phyloP scores from a whole-genome alignment of 2,888 invertebrate genomes.

The Drepana falcataria region DNA sequence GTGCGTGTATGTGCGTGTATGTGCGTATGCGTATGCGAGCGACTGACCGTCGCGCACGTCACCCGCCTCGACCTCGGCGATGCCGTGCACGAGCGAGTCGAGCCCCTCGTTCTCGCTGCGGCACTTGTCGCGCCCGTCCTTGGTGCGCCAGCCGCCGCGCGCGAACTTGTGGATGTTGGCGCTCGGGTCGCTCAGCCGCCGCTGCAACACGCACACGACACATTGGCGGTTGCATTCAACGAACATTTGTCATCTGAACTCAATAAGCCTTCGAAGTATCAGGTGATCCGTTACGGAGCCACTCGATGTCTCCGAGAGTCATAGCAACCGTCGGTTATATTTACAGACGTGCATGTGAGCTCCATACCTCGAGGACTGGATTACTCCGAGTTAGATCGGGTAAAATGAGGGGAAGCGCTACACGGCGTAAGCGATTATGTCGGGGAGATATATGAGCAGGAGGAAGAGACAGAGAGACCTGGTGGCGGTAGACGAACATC shows the following conservation, averaged over 20 bases:
- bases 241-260: too few relatives aligned
- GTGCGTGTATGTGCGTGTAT: too few relatives aligned
- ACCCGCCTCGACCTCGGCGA: slow-evolving; percentile 95
- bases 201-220: slow-evolving; percentile 61
- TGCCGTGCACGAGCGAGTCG: slow-evolving; percentile 89
- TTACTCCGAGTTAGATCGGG: too few relatives aligned
- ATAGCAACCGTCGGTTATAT: too few relatives aligned
- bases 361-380: too few relatives aligned
- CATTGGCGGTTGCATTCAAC: neutral
- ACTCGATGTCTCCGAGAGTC: too few relatives aligned
- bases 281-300: too few relatives aligned
- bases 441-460: too few relatives aligned
- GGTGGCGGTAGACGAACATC: slow-evolving; percentile 88
- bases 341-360: too few relatives aligned
- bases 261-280: too few relatives aligned
- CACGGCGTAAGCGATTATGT: too few relatives aligned
- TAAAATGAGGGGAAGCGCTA: neutral
- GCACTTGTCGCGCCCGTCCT: slow-evolving; percentile 83
- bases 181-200: slow-evolving; percentile 95
- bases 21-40: neutral
- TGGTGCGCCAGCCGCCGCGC: slow-evolving; percentile 87
- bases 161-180: slow-evolving; percentile 92
- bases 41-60: slow-evolving; percentile 82
- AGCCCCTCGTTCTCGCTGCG: slow-evolving; percentile 95
- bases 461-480: slow-evolving; percentile 58